Evolutionary conservation across 2,888 invertebrate species (phyloP).

Genomic region (Chrysina gloriosa): DNA sequence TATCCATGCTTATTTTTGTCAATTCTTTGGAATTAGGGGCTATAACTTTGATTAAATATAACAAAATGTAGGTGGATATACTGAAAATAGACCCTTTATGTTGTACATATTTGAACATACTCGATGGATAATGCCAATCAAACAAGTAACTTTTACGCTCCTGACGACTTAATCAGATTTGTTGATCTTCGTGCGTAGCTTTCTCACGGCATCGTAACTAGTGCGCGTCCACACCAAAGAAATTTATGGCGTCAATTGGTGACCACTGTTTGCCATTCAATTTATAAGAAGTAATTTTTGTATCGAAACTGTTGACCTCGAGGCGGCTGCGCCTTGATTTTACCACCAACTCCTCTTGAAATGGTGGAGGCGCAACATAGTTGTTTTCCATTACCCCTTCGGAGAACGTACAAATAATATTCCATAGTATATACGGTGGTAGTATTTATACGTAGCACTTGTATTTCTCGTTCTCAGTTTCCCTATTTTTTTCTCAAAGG

Average conservation of each 20-base stretch:
- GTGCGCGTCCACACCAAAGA: constrained; percentile 44
- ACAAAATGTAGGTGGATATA: not conserved
- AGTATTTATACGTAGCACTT: constrained; percentile 11
- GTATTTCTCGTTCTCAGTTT: constrained; percentile 5
- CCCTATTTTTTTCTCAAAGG: constrained; percentile 7
- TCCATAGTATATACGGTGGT: not conserved
- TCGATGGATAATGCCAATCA: constrained; percentile 17
- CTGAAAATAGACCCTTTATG: constrained; percentile 7
- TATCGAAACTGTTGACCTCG: constrained; percentile 47
- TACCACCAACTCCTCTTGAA: constrained; percentile 47
- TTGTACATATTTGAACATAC: constrained; percentile 2
- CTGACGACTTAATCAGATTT: constrained; percentile 41
- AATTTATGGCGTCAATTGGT: constrained; percentile 60
- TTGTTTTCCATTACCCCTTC: constrained; percentile 51
- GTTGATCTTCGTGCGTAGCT: constrained; percentile 30
- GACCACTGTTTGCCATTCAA: constrained; percentile 60
- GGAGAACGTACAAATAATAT: constrained; percentile 34
- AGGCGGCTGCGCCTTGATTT: constrained; percentile 54
- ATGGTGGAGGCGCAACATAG: constrained; percentile 52
- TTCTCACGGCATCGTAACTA: constrained; percentile 52
- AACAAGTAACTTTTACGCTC: constrained; percentile 27
- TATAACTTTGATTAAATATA: not conserved
- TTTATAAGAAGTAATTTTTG: constrained; percentile 56
- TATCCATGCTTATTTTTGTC: not conserved
- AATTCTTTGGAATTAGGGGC: not conserved